Evolutionary conservation across 2,797 vertebrate genomes (phyloP), one percentile per base, ranked within the genome.

Genomic region (Diplodus puntazzo): DNA sequence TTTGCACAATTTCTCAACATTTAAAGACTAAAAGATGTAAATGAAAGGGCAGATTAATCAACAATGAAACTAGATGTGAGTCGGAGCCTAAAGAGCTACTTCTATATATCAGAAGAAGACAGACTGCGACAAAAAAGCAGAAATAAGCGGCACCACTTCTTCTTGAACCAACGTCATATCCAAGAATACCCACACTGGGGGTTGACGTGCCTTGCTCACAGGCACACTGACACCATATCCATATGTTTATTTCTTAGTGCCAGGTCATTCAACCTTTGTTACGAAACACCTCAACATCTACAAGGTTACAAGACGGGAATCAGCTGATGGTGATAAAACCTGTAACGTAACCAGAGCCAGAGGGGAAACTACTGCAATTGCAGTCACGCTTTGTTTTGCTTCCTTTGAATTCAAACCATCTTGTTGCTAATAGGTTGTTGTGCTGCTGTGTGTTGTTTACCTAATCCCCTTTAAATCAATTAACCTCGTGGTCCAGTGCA

Each of bases 251-350:
- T 2, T 17, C 70, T 58, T 58, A 45, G 25, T 12, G 27, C 16
- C 16, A 16, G 20, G n/a, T 43, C 23, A 48, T 50, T 10, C 1
- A 2, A 5, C 3, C 50, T 45, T 62, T 17, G 49, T 63, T 55
- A 59, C 17, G 59, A 73, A 82, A 62, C 39, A 17, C 46, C 59
- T 73, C 14, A 42, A 11, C 5, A 4, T 50, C 16, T 49, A 10
- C 17, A 12, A 25, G 5, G 17, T 55, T 27, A 62, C 6, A 30
- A 16, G 12, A 2, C n/a, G 5, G 14, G 13, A 57, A 49, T 77
- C 70, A 73, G 69, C 60, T 69, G 65, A 72, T 12, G 3, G 45
- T 43, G 21, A 63, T 12, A 8, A 61, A 63, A 30, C 0, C 42
- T 39, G 0, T 20, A 9, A 69, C 10, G 60, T 52, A 55, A 75